These are phyloP conservation scores for Trichonephila clavipes DNA, from an alignment of 1,140 invertebrate species.

Conservation along the genomic window DNA sequence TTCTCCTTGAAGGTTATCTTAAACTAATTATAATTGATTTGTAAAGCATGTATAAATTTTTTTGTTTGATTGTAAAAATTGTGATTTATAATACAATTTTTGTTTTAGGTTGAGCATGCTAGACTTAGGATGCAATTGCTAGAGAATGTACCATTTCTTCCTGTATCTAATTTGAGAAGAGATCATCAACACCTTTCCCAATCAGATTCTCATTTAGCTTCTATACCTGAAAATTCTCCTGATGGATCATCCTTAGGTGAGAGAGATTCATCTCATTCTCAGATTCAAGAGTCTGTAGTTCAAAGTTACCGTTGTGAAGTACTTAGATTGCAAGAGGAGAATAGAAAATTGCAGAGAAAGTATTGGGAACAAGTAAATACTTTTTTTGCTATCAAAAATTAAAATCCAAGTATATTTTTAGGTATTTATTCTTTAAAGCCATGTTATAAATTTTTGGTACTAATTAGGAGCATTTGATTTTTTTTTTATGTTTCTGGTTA, in stretches of 20 bases:
- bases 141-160: conserved; percentile 42
- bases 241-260: neutral
- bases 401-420: neutral
- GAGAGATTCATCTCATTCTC: neutral
- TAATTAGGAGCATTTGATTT: neutral
- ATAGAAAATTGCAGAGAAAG: conserved; percentile 72
- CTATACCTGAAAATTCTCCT: conserved; percentile 72
- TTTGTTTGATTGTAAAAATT: too few relatives aligned
- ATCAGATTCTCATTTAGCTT: conserved; percentile 74
- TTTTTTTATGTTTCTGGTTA: neutral
- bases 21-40: too few relatives aligned
- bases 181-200: conserved; percentile 68
- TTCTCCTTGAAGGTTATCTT: too few relatives aligned
- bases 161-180: conserved; percentile 44
- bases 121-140: conserved; percentile 66
- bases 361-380: conserved; percentile 72
- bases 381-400: neutral
- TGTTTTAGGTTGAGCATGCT: conserved; percentile 73
- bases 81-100: neutral
- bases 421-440: neutral
- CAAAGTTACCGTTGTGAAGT: conserved; percentile 63
- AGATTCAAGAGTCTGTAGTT: conserved; percentile 44
- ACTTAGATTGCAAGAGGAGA: conserved; percentile 67
- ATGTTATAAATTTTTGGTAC: too few relatives aligned
- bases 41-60: too few relatives aligned